Percentiles rank a stretch among this genome's conserved stretches.
phyloP scores from a whole-genome alignment of 2,888 invertebrate species.

The Seira ritae region DNA sequence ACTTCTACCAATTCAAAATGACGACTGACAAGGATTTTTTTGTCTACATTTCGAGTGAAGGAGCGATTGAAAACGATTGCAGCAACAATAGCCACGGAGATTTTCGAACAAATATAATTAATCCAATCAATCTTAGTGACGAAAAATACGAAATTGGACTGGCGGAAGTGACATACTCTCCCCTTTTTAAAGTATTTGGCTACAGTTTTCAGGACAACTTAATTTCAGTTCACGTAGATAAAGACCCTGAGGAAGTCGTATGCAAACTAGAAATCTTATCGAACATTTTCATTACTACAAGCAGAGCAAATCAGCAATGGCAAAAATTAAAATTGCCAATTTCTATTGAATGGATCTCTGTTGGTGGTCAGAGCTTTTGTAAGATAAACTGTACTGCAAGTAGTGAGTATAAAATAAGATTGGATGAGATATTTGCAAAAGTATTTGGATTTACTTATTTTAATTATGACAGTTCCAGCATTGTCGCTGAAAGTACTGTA shows the following conservation, averaged over 20 bases:
- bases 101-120: neutral
- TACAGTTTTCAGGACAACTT: neutral
- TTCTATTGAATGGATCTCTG: neutral
- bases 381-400: neutral
- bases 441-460: neutral
- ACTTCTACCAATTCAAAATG: neutral
- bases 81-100: neutral
- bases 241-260: neutral
- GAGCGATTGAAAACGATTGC: neutral
- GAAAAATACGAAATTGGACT: neutral
- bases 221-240: neutral
- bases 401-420: neutral
- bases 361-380: neutral
- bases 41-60: neutral
- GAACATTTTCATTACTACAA: neutral
- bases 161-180: neutral
- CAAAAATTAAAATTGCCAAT: neutral
- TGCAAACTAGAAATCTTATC: neutral
- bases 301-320: neutral
- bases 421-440: neutral
- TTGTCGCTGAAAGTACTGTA: neutral
- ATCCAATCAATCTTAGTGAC: neutral
- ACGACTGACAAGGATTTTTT: neutral
- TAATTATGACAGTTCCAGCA: neutral
- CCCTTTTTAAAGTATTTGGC: neutral